These are phyloP conservation scores for Volucella bombylans DNA, from an alignment of 2,888 invertebrate genomes.

Conservation along the genomic window DNA sequence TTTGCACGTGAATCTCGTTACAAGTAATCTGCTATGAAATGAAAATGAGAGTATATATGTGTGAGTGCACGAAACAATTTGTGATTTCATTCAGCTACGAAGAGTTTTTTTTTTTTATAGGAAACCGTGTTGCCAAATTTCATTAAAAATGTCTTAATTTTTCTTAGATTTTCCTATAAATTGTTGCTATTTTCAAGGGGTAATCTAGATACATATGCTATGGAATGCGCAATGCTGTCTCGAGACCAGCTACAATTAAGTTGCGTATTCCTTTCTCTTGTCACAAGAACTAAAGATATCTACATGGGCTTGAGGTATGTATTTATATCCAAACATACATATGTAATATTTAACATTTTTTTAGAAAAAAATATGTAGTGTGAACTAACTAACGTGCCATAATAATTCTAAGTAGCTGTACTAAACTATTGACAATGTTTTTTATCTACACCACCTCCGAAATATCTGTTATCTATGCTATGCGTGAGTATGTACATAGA, in stretches of 20 bases:
- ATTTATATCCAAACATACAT: too few species aligned
- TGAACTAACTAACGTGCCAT: too few species aligned
- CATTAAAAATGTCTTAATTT: background rate
- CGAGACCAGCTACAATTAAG: background rate
- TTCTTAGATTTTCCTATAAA: slow-evolving; percentile 7
- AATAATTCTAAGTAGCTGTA: too few species aligned
- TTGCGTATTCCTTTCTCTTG: slow-evolving; percentile 7
- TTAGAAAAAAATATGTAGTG: too few species aligned
- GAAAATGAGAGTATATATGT: slow-evolving; percentile 25
- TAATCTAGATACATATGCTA: slow-evolving; percentile 37
- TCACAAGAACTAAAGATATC: background rate
- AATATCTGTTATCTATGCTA: too few species aligned
- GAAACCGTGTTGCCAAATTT: slow-evolving; percentile 64
- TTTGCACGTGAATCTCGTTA: slow-evolving; percentile 69
- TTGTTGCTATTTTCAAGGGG: slow-evolving; percentile 32
- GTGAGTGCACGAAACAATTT: slow-evolving; percentile 60
- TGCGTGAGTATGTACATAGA: too few species aligned
- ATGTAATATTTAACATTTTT: too few species aligned
- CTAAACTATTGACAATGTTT: too few species aligned
- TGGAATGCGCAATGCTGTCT: slow-evolving; percentile 49
- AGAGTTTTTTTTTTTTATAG: slow-evolving; percentile 48
- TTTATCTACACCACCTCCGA: too few species aligned
- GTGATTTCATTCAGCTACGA: slow-evolving; percentile 42
- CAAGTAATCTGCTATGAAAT: slow-evolving; percentile 35
- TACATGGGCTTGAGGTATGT: background rate